Evolutionary conservation across 2,888 invertebrate genomes (phyloP).

Genomic region (Rhagophthalmus giganteus): DNA sequence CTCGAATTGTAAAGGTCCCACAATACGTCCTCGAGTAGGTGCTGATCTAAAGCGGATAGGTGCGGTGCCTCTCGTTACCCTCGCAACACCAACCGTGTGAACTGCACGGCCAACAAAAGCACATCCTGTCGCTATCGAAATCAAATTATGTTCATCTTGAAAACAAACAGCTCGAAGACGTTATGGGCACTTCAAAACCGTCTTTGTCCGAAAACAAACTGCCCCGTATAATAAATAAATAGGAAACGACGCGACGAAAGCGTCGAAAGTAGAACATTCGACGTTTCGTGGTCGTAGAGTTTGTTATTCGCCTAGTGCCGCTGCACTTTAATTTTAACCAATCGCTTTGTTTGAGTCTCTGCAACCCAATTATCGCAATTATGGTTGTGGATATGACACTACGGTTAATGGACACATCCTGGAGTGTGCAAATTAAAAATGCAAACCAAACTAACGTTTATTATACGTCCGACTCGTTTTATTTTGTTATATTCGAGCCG

Average conservation of each 20-base stretch:
- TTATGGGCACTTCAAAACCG: background rate
- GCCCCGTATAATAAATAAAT: no score
- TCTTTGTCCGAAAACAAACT: no score
- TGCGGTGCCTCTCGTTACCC: background rate
- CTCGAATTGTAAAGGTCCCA: background rate
- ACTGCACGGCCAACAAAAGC: constrained; percentile 34
- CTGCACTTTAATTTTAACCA: constrained; percentile 33
- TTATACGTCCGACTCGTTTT: constrained; percentile 6
- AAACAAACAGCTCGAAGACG: no score
- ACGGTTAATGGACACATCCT: constrained; percentile 30
- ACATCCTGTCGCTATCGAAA: constrained; percentile 30
- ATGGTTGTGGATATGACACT: constrained; percentile 30
- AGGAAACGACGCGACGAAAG: no score
- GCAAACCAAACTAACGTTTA: constrained; percentile 14
- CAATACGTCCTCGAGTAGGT: background rate
- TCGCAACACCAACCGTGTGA: constrained; percentile 34
- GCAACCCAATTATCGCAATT: constrained; percentile 39
- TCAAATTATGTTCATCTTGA: background rate
- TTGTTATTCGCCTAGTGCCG: constrained; percentile 9
- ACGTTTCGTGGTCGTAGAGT: no score
- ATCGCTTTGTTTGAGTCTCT: constrained; percentile 39
- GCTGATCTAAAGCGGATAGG: background rate
- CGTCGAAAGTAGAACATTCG: no score
- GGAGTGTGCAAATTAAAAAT: constrained; percentile 27
- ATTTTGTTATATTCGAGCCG: no score